Evolutionary conservation across 2,113 vertebrate genomes (phyloP).

Genomic region (Anthoscopus minutus): DNA sequence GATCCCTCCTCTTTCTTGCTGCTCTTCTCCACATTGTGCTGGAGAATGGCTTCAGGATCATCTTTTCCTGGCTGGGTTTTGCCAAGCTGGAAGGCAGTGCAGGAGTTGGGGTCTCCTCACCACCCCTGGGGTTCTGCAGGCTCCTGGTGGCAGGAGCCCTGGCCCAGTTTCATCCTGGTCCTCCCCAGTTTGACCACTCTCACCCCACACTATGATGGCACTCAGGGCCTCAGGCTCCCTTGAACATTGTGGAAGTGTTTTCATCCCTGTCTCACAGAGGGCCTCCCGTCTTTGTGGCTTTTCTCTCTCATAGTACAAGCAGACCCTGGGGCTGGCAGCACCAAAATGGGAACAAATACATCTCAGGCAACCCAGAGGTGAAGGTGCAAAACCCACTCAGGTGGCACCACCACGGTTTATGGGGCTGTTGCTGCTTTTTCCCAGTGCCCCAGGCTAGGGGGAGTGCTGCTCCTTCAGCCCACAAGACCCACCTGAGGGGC

Average conservation of each 20-base stretch:
- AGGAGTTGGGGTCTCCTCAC: neutral
- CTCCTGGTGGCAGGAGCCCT: neutral
- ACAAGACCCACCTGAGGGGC: rapidly evolving
- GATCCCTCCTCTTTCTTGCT: neutral
- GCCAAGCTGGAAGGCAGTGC: rapidly evolving
- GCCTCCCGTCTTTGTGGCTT: rapidly evolving
- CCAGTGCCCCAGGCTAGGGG: neutral
- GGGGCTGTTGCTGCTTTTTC: neutral
- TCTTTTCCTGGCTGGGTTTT: neutral
- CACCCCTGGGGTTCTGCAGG: neutral
- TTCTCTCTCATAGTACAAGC: neutral
- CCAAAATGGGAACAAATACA: rapidly evolving
- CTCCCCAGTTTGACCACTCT: neutral
- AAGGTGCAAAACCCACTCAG: neutral
- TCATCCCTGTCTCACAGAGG: neutral
- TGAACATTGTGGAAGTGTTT: neutral
- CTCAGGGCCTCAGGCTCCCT: neutral
- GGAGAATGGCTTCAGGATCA: neutral
- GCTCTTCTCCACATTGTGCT: neutral
- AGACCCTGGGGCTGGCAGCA: neutral
- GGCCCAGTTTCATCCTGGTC: neutral
- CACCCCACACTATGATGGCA: too few species aligned
- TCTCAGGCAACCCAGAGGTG: neutral
- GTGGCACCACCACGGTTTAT: neutral
- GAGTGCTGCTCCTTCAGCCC: neutral